phyloP scores from a whole-genome alignment of 2,113 vertebrate species.

The Lucifuga dentata region DNA sequence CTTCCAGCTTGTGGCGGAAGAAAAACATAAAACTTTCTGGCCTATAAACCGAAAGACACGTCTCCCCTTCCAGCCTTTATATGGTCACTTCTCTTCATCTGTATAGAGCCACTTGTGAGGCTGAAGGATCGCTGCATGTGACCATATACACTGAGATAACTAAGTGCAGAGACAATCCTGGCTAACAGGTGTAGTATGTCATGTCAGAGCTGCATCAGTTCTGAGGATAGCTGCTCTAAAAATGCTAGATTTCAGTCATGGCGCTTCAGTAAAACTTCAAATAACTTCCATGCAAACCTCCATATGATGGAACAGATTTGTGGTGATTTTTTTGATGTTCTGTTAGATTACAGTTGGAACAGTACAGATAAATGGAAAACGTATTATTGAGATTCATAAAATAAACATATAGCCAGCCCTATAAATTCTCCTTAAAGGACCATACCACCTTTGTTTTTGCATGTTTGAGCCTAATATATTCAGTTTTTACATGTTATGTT shows the following conservation, averaged over 20 bases:
- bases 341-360: too few relatives aligned
- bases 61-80: constrained; percentile 35
- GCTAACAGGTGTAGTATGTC: constrained; percentile 49
- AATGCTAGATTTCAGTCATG: constrained; percentile 1
- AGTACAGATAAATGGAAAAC: too few relatives aligned
- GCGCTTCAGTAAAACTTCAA: not conserved
- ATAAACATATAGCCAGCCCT: too few relatives aligned
- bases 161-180: constrained; percentile 40
- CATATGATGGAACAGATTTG: too few relatives aligned
- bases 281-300: too few relatives aligned
- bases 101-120: constrained; percentile 15
- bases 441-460: too few relatives aligned
- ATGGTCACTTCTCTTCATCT: constrained; percentile 12
- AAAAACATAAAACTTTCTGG: constrained; percentile 38
- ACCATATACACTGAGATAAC: constrained; percentile 48
- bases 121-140: constrained; percentile 35
- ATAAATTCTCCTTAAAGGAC: too few relatives aligned
- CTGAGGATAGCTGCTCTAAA: constrained; percentile 30
- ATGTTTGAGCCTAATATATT: too few relatives aligned
- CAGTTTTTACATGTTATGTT: too few relatives aligned
- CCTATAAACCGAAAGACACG: constrained; percentile 47
- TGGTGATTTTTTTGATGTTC: too few relatives aligned
- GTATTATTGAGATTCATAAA: too few relatives aligned
- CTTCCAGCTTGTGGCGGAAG: constrained; percentile 9
- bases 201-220: constrained; percentile 33